Evolutionary conservation across 2,113 vertebrate genomes (phyloP).

Genomic region (Lichenostomus cassidix): DNA sequence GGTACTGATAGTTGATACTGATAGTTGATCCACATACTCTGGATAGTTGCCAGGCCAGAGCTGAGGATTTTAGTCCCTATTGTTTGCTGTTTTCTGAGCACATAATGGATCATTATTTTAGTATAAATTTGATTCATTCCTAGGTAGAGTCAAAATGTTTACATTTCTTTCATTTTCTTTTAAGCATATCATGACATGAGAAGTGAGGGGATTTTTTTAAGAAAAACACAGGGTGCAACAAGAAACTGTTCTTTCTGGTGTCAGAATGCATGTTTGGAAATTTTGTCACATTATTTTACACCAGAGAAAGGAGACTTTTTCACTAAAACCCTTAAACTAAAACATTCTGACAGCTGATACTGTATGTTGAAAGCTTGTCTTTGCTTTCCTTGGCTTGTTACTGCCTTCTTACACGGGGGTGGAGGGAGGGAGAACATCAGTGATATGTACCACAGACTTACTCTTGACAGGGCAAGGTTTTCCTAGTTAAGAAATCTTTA

Average conservation of each 20-base stretch:
- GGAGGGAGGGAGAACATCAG: background rate
- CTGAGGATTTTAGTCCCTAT: background rate
- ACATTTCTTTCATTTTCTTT: background rate
- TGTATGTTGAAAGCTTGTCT: background rate
- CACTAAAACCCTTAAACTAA: background rate
- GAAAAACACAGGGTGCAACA: background rate
- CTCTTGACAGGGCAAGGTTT: background rate
- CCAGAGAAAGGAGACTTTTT: background rate
- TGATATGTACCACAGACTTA: background rate
- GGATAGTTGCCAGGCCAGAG: background rate
- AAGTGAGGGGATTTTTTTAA: background rate
- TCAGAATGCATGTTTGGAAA: background rate
- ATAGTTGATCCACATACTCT: too few species aligned
- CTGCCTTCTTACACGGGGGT: background rate
- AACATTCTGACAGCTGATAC: background rate
- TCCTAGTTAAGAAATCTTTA: background rate
- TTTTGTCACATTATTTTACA: background rate
- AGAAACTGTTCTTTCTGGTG: background rate
- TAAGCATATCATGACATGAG: background rate
- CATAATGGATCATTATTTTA: background rate
- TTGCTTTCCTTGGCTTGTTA: slow-evolving; percentile 10
- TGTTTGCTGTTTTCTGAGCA: background rate
- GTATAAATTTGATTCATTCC: background rate
- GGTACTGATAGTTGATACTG: too few species aligned
- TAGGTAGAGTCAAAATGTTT: background rate